Evolutionary conservation across 2,797 vertebrate genomes (phyloP).

Genomic region (Diplodus sargus): DNA sequence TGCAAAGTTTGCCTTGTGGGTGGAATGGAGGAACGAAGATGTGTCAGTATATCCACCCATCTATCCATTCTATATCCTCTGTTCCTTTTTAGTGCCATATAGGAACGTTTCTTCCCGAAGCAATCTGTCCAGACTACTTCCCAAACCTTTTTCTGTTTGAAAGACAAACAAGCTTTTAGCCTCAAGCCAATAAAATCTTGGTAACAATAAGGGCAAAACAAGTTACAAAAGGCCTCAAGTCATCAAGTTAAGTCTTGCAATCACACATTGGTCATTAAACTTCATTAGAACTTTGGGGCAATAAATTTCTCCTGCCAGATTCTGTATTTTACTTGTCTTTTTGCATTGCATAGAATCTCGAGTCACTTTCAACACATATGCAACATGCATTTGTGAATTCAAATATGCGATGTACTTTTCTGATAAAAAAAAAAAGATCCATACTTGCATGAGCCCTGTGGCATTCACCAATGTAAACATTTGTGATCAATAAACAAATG

Average conservation of each 20-base stretch:
- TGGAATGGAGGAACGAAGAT: neutral
- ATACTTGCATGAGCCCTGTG: neutral
- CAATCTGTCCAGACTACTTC: neutral
- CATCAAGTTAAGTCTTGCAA: neutral
- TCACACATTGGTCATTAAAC: too few relatives aligned
- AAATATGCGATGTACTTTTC: too few relatives aligned
- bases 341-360: too few relatives aligned
- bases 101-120: neutral
- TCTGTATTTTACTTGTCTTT: neutral
- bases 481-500: neutral
- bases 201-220: neutral
- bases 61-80: neutral
- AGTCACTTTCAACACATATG: neutral
- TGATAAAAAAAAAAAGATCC: neutral
- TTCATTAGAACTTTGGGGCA: too few relatives aligned
- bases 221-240: neutral
- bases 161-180: neutral
- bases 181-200: neutral
- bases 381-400: neutral
- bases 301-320: too few relatives aligned
- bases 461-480: neutral
- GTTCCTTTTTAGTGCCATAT: neutral
- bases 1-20: slow-evolving; percentile 3
- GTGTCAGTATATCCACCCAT: slow-evolving; percentile 1
- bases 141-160: neutral